Evolutionary conservation across 2,888 invertebrate genomes (phyloP).

Genomic region (Clostera curtula): DNA sequence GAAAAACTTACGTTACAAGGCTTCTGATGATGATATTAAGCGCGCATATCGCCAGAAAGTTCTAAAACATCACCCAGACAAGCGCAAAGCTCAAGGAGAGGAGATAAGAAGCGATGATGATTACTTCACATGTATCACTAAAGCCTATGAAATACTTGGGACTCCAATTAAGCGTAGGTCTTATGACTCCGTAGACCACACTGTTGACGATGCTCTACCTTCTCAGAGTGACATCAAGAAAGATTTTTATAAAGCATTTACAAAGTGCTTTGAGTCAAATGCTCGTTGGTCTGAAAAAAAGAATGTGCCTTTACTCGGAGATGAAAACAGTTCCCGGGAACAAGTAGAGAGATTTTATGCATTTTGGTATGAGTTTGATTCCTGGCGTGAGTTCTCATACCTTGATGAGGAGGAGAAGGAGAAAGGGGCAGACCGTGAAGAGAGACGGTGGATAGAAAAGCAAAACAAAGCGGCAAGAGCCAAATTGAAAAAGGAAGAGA

Average conservation of each 20-base stretch:
- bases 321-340: slow-evolving; percentile 83
- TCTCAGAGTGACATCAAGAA: slow-evolving; percentile 83
- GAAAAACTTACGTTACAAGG: slow-evolving; percentile 85
- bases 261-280: slow-evolving; percentile 83
- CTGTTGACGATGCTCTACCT: slow-evolving; percentile 93
- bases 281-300: slow-evolving; percentile 93
- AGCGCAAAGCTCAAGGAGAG: slow-evolving; percentile 93
- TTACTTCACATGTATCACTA: slow-evolving; percentile 98
- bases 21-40: slow-evolving; percentile 94
- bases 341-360: slow-evolving; percentile 95
- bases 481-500: slow-evolving; percentile 97
- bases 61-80: slow-evolving; percentile 98
- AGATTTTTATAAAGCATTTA: slow-evolving; percentile 83
- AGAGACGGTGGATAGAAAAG: slow-evolving; percentile 98
- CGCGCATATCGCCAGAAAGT: slow-evolving; percentile 87
- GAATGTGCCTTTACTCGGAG: slow-evolving; percentile 88
- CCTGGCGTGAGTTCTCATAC: slow-evolving; percentile 99
- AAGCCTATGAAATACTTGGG: slow-evolving; percentile 94
- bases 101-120: slow-evolving; percentile 93
- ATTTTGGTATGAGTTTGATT: slow-evolving; percentile 99
- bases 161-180: slow-evolving; percentile 87
- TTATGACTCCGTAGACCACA: slow-evolving; percentile 97
- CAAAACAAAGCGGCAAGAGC: slow-evolving; percentile 95
- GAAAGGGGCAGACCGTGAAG: slow-evolving; percentile 96
- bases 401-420: slow-evolving; percentile 99